Conservation (phyloP, 2,113 vertebrate species). For the Microcebus tavaratra region DNA sequence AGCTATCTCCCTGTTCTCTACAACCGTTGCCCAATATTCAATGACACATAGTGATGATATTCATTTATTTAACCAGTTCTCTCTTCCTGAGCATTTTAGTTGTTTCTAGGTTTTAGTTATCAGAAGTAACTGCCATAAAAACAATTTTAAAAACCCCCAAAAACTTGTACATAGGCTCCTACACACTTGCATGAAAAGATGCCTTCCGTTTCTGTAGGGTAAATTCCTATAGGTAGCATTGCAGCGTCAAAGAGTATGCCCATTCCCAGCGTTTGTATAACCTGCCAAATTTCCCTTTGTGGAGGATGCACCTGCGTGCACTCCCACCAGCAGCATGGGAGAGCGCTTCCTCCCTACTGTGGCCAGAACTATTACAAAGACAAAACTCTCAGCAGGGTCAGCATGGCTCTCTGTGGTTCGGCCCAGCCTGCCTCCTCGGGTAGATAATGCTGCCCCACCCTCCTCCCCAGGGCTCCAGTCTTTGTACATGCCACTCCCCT, state of each 20-base stretch:
- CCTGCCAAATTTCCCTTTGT: background rate
- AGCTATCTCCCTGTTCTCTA: background rate
- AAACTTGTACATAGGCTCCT: background rate
- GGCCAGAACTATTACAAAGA: background rate
- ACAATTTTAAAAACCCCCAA: background rate
- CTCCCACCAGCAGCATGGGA: fast-evolving
- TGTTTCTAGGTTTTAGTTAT: slow-evolving; percentile 5
- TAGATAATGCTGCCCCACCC: fast-evolving
- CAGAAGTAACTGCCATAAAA: background rate
- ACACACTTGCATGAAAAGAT: background rate
- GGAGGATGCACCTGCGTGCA: background rate
- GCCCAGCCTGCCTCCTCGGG: background rate
- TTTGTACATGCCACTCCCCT: fast-evolving
- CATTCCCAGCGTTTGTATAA: background rate
- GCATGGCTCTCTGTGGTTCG: too few species aligned
- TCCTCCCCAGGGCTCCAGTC: background rate
- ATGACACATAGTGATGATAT: background rate
- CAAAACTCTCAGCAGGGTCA: background rate
- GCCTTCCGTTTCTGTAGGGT: background rate
- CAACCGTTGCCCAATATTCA: background rate
- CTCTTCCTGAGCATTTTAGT: background rate
- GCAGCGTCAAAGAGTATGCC: background rate
- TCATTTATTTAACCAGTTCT: background rate
- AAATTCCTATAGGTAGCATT: background rate
- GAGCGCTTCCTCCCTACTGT: background rate